These are phyloP conservation scores for Brassicogethes aeneus DNA, from an alignment of 2,888 invertebrate species.

Conservation along the genomic window DNA sequence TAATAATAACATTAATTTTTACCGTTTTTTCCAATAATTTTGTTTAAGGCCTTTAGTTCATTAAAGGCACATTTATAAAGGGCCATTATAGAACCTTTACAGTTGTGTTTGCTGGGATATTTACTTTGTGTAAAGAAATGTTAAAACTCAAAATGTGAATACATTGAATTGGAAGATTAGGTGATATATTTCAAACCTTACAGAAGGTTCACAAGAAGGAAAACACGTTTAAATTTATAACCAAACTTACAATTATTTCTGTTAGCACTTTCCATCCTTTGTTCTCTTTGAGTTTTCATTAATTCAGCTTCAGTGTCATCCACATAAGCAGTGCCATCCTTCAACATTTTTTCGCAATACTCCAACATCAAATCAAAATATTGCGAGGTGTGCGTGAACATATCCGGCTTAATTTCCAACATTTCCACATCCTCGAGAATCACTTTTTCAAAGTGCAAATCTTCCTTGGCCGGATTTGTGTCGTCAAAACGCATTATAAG, in stretches of 20 bases:
- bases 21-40: too few species aligned
- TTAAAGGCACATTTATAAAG: too few species aligned
- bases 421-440: constrained; percentile 89
- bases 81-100: too few species aligned
- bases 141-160: too few species aligned
- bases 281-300: constrained; percentile 94
- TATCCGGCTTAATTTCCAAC: constrained; percentile 86
- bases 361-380: constrained; percentile 89
- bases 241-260: constrained; percentile 76
- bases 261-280: constrained; percentile 74
- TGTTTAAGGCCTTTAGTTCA: too few species aligned
- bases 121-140: too few species aligned
- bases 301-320: constrained; percentile 91
- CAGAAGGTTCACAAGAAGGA: too few species aligned
- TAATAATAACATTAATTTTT: too few species aligned
- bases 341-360: constrained; percentile 80
- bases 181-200: too few species aligned
- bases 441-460: constrained; percentile 93
- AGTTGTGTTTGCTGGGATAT: too few species aligned
- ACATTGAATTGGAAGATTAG: too few species aligned
- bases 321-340: constrained; percentile 86
- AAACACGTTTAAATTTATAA: too few species aligned
- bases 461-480: constrained; percentile 98
- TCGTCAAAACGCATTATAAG: constrained; percentile 99
- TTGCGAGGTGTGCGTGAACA: constrained; percentile 92